Base-by-base conservation (phyloP, 2,888 invertebrate genomes). In the Tetramorium bicarinatum region DNA sequence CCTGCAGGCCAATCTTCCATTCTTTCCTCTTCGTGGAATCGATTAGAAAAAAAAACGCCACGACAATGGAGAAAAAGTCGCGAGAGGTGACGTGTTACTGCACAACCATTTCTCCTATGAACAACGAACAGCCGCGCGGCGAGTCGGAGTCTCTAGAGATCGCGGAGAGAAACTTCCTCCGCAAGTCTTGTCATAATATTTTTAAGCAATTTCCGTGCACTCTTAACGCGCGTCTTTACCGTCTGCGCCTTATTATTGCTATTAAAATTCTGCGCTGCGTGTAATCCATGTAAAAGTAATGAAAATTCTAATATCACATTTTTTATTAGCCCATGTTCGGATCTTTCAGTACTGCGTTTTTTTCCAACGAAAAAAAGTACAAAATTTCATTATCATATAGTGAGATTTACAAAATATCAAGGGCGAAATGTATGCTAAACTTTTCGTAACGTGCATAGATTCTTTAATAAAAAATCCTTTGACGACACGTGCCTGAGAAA, bases 11-110 rank as follows among this genome's bases (percentile, higher is more conserved):
- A 81, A 86, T 85, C 85, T 80, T 86, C 71, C 79, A 85, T 34
- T 34, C 75, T 79, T 87, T 87, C 79, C 75, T 87, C 84, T 88
- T 85, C 86, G 83, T 62, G 34, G 86, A 87, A 87, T 77, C 85
- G 84, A 87, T 85, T 81, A 66, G 62, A 82, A 71, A 76, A 71
- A 67, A 82, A 79, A 59, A 71, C 49, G 62, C 38, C 8, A 59
- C 62, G 64, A 56, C 29, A 41, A n/a, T 34, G 47, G 38, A 41
- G 44, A 54, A 34, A 61, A 61, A 67, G 49, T 56, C 69, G 56
- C 69, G 18, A 52, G 52, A 34, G 18, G 21, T 41, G 41, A 61
- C 44, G 29, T 44, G 77, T 59, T 29, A 59, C 47, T 6, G 47
- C 47, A 56, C 54, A 59, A 80, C 25, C 38, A 34, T 80, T 71